Percentiles rank a stretch among this genome's conserved stretches.
These are phyloP conservation scores for Taenioides sp. DNA, from an alignment of 2,797 vertebrate genomes.

Conservation along the genomic window DNA sequence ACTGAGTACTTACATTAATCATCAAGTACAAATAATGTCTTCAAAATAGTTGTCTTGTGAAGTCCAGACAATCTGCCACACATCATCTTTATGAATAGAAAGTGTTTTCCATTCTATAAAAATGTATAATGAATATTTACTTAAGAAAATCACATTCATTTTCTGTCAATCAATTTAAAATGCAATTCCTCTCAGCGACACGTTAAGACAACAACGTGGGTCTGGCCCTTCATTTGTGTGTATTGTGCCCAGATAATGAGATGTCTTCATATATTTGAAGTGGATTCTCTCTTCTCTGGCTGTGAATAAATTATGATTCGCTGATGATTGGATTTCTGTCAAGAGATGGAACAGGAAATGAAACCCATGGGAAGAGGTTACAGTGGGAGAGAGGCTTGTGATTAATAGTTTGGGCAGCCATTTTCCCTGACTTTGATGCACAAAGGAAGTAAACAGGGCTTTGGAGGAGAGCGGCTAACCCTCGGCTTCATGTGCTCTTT, in stretches of 20 bases:
- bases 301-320: constrained; percentile 65
- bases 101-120: not conserved
- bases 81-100: not conserved
- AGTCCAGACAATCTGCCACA: not conserved
- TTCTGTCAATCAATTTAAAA: constrained; percentile 38
- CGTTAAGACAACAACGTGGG: constrained; percentile 19
- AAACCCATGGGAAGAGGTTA: constrained; percentile 50
- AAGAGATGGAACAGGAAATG: constrained; percentile 66
- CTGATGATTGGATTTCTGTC: constrained; percentile 67
- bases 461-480: constrained; percentile 44
- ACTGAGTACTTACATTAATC: not conserved
- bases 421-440: constrained; percentile 46
- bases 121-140: constrained; percentile 21
- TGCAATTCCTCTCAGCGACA: constrained; percentile 15
- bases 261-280: constrained; percentile 61
- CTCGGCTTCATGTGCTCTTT: constrained; percentile 51
- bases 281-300: constrained; percentile 43
- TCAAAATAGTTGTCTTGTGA: too few relatives aligned
- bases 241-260: constrained; percentile 50
- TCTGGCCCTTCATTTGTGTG: constrained; percentile 34
- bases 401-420: constrained; percentile 61
- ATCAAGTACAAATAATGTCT: not conserved
- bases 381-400: constrained; percentile 34
- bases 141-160: constrained; percentile 20
- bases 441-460: constrained; percentile 60